Percentiles rank a stretch among this genome's conserved stretches.
These are phyloP conservation scores for Nomia melanderi DNA, from an alignment of 1,140 invertebrate genomes.

Conservation along the genomic window DNA sequence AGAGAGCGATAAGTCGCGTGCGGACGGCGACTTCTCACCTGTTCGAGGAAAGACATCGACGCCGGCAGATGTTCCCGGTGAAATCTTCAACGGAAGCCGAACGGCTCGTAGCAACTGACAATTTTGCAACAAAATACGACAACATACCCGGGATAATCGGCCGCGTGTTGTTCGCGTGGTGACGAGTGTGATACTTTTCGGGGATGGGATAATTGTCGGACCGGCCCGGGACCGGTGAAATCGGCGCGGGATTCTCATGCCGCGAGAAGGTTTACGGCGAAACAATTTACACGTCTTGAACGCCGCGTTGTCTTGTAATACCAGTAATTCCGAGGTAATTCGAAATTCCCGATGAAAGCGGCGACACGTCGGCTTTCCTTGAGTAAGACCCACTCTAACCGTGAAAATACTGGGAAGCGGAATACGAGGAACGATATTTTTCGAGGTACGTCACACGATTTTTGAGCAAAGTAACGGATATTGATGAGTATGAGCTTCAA, in stretches of 20 bases:
- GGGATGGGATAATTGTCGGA: not conserved
- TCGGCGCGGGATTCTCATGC: not conserved
- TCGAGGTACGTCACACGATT: too few relatives aligned
- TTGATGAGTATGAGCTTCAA: too few relatives aligned
- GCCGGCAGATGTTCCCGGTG: not conserved
- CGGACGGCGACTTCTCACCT: not conserved
- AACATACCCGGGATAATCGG: not conserved
- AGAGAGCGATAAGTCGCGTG: not conserved
- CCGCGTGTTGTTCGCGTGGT: not conserved
- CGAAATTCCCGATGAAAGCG: constrained; percentile 12
- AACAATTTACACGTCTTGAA: not conserved
- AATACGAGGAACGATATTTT: not conserved
- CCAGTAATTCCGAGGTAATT: constrained; percentile 7
- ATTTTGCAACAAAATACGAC: constrained; percentile 7
- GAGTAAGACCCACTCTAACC: not conserved
- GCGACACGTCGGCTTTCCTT: not conserved
- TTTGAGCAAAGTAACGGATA: too few relatives aligned
- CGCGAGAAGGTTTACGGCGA: not conserved
- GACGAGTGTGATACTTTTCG: not conserved
- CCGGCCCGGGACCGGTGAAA: not conserved
- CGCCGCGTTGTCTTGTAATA: not conserved
- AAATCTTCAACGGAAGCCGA: not conserved
- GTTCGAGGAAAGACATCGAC: constrained; percentile 7
- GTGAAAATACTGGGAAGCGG: not conserved
- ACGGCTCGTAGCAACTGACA: not conserved